phyloP scores from a whole-genome alignment of 1,140 invertebrate species.

The Microplitis demolitor region DNA sequence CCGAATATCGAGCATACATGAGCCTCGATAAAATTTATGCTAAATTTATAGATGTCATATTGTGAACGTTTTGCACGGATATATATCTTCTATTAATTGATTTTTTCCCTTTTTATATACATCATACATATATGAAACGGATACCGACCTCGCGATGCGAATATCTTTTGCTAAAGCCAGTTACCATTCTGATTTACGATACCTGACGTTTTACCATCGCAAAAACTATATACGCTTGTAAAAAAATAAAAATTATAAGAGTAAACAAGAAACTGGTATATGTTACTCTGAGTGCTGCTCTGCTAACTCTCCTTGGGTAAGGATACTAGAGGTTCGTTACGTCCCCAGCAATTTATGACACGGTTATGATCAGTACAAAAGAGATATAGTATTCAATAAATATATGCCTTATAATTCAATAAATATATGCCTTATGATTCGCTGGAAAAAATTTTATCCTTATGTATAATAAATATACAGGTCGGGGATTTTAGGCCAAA shows the following conservation, averaged over 20 bases:
- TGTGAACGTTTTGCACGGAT: background rate
- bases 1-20: background rate
- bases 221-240: constrained; percentile 8
- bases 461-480: no score
- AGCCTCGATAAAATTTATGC: background rate
- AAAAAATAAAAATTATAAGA: constrained; percentile 38
- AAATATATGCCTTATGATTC: background rate
- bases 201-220: constrained; percentile 9
- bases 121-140: no score
- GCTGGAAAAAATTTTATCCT: no score
- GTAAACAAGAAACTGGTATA: constrained; percentile 40
- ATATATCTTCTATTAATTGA: constrained; percentile 20
- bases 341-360: constrained; percentile 53
- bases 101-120: constrained; percentile 15
- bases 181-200: constrained; percentile 41
- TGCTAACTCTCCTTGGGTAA: constrained; percentile 6
- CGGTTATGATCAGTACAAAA: constrained; percentile 41
- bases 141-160: background rate
- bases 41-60: constrained; percentile 21
- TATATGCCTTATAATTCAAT: background rate
- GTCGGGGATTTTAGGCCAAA: no score
- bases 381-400: constrained; percentile 12
- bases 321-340: constrained; percentile 49
- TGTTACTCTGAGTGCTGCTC: constrained; percentile 45
- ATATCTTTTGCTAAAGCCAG: constrained; percentile 12